Base-by-base conservation (phyloP, 2,113 vertebrate species). In the Ptilorrhoa leucosticta region DNA sequence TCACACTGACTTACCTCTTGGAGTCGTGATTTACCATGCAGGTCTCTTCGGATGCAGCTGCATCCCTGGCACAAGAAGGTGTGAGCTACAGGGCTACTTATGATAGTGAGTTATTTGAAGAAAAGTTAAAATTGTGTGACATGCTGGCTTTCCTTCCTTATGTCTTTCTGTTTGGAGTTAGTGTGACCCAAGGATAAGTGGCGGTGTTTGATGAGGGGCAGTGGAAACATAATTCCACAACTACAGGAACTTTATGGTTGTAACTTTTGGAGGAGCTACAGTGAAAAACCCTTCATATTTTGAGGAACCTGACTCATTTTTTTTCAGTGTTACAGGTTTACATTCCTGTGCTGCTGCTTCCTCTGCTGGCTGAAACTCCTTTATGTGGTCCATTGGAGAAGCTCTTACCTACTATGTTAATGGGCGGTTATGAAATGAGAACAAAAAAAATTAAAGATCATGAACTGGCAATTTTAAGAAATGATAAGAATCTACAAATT, bases 401-500 rank as follows among this genome's bases (percentile, higher is more conserved):
- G 35, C 21, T 54, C 40, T 68, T 63, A 44, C 39, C 58, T 71
- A 54, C 39, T 33, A 0, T 82, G 45, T 85, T 89, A 85, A 87
- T 68, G 10, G 5, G 1, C 60, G 24, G 40, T 75, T 79, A 45
- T 79, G 73, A 87, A 91, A 75, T 48, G 48, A 87, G 65, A 82
- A 57, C 45, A 81, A 64, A 91, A 91, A 89, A 54, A 56, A 58
- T 2, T 39, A 28, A 81, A 63, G n/a, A 45, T 65, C 70, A 39
- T 57, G 40, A 30, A 39, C 53, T 50, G 77, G n/a, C 20, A 45
- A 61, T 85, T 90, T 61, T 85, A 83, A 85, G 42, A 88, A 85
- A 45, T 76, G 64, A 53, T 88, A 83, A 77, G 30, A 79, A 83
- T 87, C 50, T 95, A 80, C 70, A 63, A 58, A 53, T 85, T 57